Evolutionary conservation across 2,888 invertebrate species (phyloP).

Genomic region (Chironomus riparius): DNA sequence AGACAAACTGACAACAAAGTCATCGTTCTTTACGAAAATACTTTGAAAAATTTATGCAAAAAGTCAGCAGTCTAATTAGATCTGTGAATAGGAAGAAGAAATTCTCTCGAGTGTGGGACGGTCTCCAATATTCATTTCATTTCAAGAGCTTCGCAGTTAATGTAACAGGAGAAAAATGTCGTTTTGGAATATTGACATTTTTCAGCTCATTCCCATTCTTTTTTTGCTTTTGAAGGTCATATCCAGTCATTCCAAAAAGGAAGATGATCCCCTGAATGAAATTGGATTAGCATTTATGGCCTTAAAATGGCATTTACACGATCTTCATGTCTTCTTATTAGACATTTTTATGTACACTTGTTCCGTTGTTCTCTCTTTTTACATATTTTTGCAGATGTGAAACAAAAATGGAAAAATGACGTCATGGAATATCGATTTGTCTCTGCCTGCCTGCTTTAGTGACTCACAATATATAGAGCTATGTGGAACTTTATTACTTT

Average conservation of each 20-base stretch:
- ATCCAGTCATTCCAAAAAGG: neutral
- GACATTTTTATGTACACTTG: neutral
- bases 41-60: too few relatives aligned
- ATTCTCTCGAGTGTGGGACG: too few relatives aligned
- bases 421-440: slow-evolving; percentile 4
- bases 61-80: too few relatives aligned
- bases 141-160: too few relatives aligned
- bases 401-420: neutral
- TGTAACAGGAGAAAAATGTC: too few relatives aligned
- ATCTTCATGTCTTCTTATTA: neutral
- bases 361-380: neutral
- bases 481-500: neutral
- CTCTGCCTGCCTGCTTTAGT: neutral
- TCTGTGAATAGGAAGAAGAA: too few relatives aligned
- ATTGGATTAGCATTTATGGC: neutral
- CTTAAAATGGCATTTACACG: neutral
- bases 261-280: neutral
- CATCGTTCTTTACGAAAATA: too few relatives aligned
- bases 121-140: too few relatives aligned
- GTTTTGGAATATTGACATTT: too few relatives aligned
- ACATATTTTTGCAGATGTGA: neutral
- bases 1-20: too few relatives aligned
- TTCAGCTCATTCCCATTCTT: neutral
- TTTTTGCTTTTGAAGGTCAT: neutral
- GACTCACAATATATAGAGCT: neutral